Evolutionary conservation across 2,113 vertebrate species (phyloP).

Genomic region (Odocoileus virginianus): DNA sequence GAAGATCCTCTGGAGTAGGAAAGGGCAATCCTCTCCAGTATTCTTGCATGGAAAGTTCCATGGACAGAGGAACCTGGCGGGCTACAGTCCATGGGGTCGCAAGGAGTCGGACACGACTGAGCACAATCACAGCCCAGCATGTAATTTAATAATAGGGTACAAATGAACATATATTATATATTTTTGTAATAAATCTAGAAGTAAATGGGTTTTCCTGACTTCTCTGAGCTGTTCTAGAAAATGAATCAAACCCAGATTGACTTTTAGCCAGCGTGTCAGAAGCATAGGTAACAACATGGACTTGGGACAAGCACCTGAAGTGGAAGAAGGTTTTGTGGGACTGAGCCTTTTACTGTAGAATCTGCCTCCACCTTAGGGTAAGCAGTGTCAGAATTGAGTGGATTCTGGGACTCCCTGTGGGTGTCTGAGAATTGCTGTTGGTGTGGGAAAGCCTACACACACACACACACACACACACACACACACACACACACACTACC

Average conservation of each 20-base stretch:
- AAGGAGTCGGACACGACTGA: not conserved
- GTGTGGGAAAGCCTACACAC: not conserved
- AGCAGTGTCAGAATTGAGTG: not conserved
- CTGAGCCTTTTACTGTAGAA: not conserved
- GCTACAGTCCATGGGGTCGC: rapidly evolving
- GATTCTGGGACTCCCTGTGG: not conserved
- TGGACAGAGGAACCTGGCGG: not conserved
- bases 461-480: not conserved
- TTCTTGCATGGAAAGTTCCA: not conserved
- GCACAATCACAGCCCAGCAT: not conserved
- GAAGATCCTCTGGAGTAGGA: not conserved
- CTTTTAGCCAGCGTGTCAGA: not conserved
- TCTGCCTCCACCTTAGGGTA: not conserved
- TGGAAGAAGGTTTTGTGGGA: not conserved
- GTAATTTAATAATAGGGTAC: not conserved
- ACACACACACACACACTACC: not conserved
- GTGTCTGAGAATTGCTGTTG: not conserved
- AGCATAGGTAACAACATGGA: not conserved
- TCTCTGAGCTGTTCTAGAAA: not conserved
- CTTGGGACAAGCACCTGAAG: not conserved
- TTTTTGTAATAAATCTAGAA: not conserved
- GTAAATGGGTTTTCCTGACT: not conserved
- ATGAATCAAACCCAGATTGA: not conserved
- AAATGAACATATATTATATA: not conserved
- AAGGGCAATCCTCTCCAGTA: not conserved